Conservation (phyloP, 2,888 invertebrate species). For the Polia nebulosa region DNA sequence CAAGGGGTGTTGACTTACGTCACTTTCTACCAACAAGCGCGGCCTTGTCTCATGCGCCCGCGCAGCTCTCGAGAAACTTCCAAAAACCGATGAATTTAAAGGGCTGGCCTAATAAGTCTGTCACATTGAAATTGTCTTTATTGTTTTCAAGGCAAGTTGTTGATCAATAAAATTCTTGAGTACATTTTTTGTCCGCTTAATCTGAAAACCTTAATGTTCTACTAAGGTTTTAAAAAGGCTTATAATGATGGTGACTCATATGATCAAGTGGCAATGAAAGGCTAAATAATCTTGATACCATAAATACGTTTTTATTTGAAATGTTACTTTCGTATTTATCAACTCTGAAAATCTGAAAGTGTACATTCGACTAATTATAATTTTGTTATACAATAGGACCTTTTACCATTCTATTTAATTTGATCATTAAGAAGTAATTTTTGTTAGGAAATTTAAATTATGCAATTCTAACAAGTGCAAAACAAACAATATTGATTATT, state of each 20-base stretch:
- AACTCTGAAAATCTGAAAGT: conserved; percentile 17
- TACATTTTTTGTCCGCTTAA: not conserved
- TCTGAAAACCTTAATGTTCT: not conserved
- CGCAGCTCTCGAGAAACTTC: conserved; percentile 41
- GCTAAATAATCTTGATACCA: not conserved
- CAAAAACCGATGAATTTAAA: conserved; percentile 39
- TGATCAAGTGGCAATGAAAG: no score
- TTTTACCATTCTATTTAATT: conserved; percentile 1
- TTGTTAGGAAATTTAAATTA: no score
- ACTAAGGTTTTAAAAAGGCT: not conserved
- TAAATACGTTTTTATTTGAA: not conserved
- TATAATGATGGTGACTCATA: not conserved
- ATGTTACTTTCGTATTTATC: conserved; percentile 14
- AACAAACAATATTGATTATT: conserved; percentile 1
- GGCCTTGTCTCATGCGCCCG: conserved; percentile 57
- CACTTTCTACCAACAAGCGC: conserved; percentile 66
- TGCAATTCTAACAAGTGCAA: not conserved
- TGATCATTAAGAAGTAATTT: no score
- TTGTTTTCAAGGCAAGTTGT: conserved; percentile 5
- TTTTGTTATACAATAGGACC: not conserved
- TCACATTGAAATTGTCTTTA: not conserved
- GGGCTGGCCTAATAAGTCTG: conserved; percentile 12
- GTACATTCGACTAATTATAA: not conserved
- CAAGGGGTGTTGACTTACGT: conserved; percentile 65
- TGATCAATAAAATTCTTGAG: conserved; percentile 4